Conservation (phyloP, 1,140 invertebrate genomes). For the Cheumatopsyche charites region DNA sequence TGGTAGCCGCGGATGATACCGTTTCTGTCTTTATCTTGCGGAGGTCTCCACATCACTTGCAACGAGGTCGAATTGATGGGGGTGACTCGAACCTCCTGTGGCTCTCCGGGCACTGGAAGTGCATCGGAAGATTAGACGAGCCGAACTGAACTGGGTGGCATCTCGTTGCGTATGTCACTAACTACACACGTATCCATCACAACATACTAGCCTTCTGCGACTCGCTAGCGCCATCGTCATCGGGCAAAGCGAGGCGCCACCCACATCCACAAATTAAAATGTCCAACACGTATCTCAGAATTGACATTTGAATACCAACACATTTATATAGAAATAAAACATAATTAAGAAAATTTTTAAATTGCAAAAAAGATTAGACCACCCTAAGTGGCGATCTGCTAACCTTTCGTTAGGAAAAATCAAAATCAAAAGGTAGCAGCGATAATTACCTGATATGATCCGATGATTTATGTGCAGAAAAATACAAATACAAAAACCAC, state of each 20-base stretch:
- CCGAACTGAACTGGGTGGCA: background rate
- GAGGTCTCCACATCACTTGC: constrained; percentile 90
- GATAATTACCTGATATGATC: constrained; percentile 46
- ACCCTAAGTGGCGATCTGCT: constrained; percentile 14
- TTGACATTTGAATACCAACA: constrained; percentile 62
- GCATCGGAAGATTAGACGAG: constrained; percentile 27
- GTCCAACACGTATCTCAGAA: constrained; percentile 34
- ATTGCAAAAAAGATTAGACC: background rate
- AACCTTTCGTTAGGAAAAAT: constrained; percentile 5
- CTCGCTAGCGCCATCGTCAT: constrained; percentile 24
- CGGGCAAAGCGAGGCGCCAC: constrained; percentile 37
- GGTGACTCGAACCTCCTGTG: constrained; percentile 84
- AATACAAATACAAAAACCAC: constrained; percentile 39
- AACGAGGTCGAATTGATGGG: constrained; percentile 93
- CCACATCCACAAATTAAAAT: constrained; percentile 33
- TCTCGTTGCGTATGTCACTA: constrained; percentile 2
- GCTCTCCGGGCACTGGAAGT: constrained; percentile 92
- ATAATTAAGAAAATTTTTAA: background rate
- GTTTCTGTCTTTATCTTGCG: constrained; percentile 87
- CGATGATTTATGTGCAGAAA: constrained; percentile 44
- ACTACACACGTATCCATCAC: constrained; percentile 33
- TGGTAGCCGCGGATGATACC: constrained; percentile 97
- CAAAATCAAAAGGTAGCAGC: constrained; percentile 12
- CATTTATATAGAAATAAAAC: constrained; percentile 48
- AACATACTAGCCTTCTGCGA: constrained; percentile 31